Evolutionary conservation across 2,113 vertebrate genomes (phyloP), one percentile per base, ranked within the genome.

Genomic region (Rhynchomys soricoides): DNA sequence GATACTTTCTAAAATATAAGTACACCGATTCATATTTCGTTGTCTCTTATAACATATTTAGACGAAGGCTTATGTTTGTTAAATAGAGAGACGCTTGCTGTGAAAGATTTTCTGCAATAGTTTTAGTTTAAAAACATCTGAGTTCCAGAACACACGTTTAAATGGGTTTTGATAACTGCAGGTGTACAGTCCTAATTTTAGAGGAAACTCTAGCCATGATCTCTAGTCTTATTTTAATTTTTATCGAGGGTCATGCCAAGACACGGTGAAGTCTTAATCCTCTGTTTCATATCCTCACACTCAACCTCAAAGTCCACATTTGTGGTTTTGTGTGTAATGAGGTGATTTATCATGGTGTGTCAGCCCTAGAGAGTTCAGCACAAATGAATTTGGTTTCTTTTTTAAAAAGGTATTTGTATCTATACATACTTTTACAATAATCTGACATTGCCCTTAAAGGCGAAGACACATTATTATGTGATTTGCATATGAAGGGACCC

Each of bases 401-500:
- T 68, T 81, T 78, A 34, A 93, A 97, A 97, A 96, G 62, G 94
- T 97, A 96, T 97, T 97, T 97, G 74, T 98, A 97, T 96, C 97
- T 98, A 89, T 74, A 96, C 97, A 96, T 95, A 97, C 91, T 97
- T 97, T 79, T 96, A 94, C 86, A 96, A 93, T 91, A 91, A 97
- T 98, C 96, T 97, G 97, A 96, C 97, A 97, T 94, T 97, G 96
- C 96, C 96, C 97, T 97, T 94, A 96, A 97, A 93, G 91, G 97
- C 94, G 97, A 97, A 93, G 91, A 93, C 83, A 74, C 94, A 86
- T 93, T 95, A 90, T 90, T 90, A 82, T 93, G 79, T 91, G 96
- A 97, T 98, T 98, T 98, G 97, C 97, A 97, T 97, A 97, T 97
- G 98, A 97, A 98, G 98, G 95, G 97, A 92, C 93, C 74, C 40